These are phyloP conservation scores for Ceratitis capitata DNA, from an alignment of 1,140 invertebrate species.

Conservation along the genomic window DNA sequence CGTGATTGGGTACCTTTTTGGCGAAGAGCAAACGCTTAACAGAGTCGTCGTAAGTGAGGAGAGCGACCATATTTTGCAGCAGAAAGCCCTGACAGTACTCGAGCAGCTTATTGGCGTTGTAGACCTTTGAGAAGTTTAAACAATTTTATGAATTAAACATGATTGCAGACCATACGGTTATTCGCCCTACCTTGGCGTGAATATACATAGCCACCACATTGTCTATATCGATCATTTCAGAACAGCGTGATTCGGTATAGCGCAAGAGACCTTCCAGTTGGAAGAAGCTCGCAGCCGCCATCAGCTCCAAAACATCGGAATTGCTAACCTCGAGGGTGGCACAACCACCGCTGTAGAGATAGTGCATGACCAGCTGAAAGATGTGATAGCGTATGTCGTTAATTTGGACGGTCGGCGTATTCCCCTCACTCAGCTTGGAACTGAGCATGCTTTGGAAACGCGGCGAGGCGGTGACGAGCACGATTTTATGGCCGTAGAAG, in stretches of 20 bases:
- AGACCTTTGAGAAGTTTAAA: constrained; percentile 72
- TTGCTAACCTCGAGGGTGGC: constrained; percentile 79
- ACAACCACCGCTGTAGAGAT: constrained; percentile 88
- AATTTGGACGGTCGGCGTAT: constrained; percentile 86
- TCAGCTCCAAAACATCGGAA: constrained; percentile 84
- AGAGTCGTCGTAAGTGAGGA: constrained; percentile 89
- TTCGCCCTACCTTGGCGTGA: constrained; percentile 82
- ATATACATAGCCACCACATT: constrained; percentile 93
- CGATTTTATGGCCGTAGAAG: constrained; percentile 95
- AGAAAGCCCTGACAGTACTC: constrained; percentile 92
- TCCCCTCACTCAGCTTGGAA: constrained; percentile 76
- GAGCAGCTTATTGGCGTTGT: constrained; percentile 84
- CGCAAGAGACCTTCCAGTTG: constrained; percentile 85
- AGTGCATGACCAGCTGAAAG: constrained; percentile 89
- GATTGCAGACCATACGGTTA: background rate
- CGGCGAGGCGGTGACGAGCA: constrained; percentile 88
- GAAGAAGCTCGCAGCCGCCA: constrained; percentile 93
- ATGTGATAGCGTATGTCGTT: constrained; percentile 93
- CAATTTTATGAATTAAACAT: background rate
- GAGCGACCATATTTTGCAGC: constrained; percentile 92
- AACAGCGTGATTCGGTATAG: constrained; percentile 87
- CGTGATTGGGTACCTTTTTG: constrained; percentile 89
- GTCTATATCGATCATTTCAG: constrained; percentile 83
- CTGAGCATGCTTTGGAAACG: constrained; percentile 87
- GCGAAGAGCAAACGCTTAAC: constrained; percentile 88